Evolutionary conservation across 1,140 invertebrate species (phyloP).

Genomic region (Drosophila sproati): DNA sequence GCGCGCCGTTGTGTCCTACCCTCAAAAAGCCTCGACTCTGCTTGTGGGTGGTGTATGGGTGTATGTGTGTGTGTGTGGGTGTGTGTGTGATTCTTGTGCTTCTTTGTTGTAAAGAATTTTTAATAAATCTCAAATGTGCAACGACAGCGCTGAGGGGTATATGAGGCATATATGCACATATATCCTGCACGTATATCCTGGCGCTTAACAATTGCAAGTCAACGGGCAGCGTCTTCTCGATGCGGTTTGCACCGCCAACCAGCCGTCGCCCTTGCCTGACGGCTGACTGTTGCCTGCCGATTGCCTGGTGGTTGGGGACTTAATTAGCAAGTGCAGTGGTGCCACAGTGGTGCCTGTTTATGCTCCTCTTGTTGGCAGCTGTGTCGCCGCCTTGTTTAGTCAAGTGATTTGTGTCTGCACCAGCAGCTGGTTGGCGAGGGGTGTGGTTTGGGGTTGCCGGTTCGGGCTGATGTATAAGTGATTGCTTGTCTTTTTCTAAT

Average conservation of each 20-base stretch:
- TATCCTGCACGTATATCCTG: constrained; percentile 3
- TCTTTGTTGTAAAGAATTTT: constrained; percentile 78
- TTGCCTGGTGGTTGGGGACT: constrained; percentile 70
- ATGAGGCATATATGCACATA: not conserved
- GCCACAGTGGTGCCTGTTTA: constrained; percentile 44
- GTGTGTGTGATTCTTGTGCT: constrained; percentile 49
- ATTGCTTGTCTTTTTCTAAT: constrained; percentile 76
- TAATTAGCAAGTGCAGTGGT: constrained; percentile 80
- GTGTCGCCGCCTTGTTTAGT: constrained; percentile 78
- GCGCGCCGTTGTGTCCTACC: constrained; percentile 32
- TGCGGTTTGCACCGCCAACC: constrained; percentile 28
- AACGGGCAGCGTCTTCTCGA: constrained; percentile 61
- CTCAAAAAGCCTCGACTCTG: constrained; percentile 39
- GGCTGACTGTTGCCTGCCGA: constrained; percentile 20
- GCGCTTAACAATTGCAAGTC: constrained; percentile 66
- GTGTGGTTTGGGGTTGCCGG: not conserved
- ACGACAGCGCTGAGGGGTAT: constrained; percentile 39
- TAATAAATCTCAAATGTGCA: constrained; percentile 84
- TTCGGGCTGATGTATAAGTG: constrained; percentile 53
- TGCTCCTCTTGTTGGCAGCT: constrained; percentile 44
- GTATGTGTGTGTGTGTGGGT: constrained; percentile 22
- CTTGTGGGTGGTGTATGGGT: constrained; percentile 3
- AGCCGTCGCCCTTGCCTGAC: not conserved
- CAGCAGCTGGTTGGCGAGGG: constrained; percentile 17
- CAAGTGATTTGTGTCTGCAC: constrained; percentile 75